A percentile compares a stretch with the other conserved stretches of the same genome.
Evolutionary conservation across 2,888 invertebrate genomes (phyloP).

Genomic region (Hybos culiciformis): DNA sequence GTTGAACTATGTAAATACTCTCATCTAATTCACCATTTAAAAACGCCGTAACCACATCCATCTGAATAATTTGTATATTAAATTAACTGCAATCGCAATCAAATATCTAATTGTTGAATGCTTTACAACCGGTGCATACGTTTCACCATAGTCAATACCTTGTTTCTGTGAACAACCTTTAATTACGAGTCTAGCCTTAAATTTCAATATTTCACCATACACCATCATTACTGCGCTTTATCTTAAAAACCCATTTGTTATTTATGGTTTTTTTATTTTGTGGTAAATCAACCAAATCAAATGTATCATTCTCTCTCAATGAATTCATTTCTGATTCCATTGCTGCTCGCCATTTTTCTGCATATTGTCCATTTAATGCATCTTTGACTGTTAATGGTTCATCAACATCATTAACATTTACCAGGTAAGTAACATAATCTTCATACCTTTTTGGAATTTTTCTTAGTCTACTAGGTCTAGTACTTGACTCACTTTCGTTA

Average conservation of each 20-base stretch:
- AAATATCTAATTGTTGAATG: conserved; percentile 13
- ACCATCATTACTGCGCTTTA: conserved; percentile 15
- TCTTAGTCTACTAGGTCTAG: too few species aligned
- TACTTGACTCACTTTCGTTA: too few species aligned
- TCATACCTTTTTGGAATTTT: too few species aligned
- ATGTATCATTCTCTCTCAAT: conserved; percentile 16
- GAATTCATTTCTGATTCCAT: conserved; percentile 17
- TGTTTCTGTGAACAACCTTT: conserved; percentile 18
- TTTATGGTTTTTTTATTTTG: conserved; percentile 14
- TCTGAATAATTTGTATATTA: conserved; percentile 4
- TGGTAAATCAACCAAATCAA: conserved; percentile 15
- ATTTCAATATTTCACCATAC: conserved; percentile 12
- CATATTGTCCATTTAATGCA: neutral
- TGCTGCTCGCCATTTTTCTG: conserved; percentile 14
- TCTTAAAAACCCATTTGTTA: conserved; percentile 19
- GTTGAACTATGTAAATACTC: conserved; percentile 3
- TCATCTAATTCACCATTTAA: conserved; percentile 7
- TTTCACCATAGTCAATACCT: conserved; percentile 15
- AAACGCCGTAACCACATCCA: conserved; percentile 12
- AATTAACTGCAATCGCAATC: conserved; percentile 8
- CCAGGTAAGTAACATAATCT: neutral
- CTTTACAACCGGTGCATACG: conserved; percentile 16
- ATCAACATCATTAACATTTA: neutral
- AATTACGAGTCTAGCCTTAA: conserved; percentile 16
- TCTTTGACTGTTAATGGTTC: conserved; percentile 4